Base-by-base conservation (phyloP, 2,888 invertebrate genomes). In the Hydraecia micacea region DNA sequence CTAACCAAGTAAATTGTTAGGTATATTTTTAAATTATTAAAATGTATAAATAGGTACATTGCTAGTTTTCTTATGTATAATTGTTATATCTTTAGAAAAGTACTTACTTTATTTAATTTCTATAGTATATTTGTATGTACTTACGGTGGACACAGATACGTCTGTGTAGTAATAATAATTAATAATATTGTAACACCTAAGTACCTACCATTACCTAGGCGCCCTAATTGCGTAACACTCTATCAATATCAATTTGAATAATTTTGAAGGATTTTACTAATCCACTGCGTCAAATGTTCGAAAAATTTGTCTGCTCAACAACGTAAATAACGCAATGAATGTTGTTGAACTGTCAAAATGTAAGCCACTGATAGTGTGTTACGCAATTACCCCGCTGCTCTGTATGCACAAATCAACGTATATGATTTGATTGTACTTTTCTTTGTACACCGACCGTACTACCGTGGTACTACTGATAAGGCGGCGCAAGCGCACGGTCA, bases 381-480 rank as follows among this genome's bases (percentile, higher is more conserved):
- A 55, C 55, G 11, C 9, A 9, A 55, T 55, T 55, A 25, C 3
- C 25, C 25, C 25, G 25, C 55, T 55, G 55, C 9, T 55, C 25
- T 49, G 3, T 32, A 5, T 32, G 68, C 21, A 49, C 8, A 68
- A 68, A 46, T 68, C 28, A 68, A 32, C 13, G 21, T 21, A 21
- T 32, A 49, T 18, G 11, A 46, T 46, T 18, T 46, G 46, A 42
- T 42, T 42, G 11, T 42, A 42, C 18, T 52, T 36, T 55, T 11
- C 55, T 58, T 36, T 36, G 15, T 58, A 58, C 32, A 58, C 60
- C 21, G 21, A 58, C 36, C 21, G 25, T 46, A 39, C 42, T 42
- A 9, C 8, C 9, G 39, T 39, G 42, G 42, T 42, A 11, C 46
- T 60, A 62, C 72, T 65, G 82, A 85, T 83, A 83, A 81, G 71